Conservation (phyloP, 2,113 vertebrate species). For the Coracopsis vasa region DNA sequence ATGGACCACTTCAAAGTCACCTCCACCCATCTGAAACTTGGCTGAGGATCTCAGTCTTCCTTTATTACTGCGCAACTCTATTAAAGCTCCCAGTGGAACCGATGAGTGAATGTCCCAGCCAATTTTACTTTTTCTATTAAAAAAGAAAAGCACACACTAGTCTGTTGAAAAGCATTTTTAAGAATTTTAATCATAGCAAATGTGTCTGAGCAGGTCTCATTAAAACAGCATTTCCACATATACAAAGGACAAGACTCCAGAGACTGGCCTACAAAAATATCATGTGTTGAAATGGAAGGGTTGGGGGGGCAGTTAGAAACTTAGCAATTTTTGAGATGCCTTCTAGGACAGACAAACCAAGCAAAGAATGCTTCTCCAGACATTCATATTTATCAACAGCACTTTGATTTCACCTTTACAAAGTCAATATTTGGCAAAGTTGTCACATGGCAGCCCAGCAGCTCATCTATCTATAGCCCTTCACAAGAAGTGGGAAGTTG, state of each 20-base stretch:
- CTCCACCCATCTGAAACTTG: constrained; percentile 29
- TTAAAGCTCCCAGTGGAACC: constrained; percentile 49
- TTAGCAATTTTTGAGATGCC: constrained; percentile 26
- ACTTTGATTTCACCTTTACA: constrained; percentile 61
- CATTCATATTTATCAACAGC: constrained; percentile 66
- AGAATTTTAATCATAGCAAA: constrained; percentile 75
- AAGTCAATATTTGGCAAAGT: constrained; percentile 69
- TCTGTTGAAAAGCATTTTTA: constrained; percentile 64
- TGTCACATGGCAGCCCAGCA: constrained; percentile 27
- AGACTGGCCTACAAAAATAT: constrained; percentile 64
- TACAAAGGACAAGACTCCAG: constrained; percentile 66
- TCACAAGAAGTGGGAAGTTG: neutral
- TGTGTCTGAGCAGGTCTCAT: constrained; percentile 66
- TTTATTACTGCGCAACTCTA: constrained; percentile 19
- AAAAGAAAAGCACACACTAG: neutral
- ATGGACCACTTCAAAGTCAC: constrained; percentile 54
- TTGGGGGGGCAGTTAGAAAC: neutral
- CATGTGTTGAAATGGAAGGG: constrained; percentile 34
- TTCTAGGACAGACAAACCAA: constrained; percentile 57
- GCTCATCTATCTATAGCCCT: constrained; percentile 25
- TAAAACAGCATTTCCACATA: constrained; percentile 61
- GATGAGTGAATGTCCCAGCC: neutral
- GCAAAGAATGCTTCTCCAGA: constrained; percentile 61
- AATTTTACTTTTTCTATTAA: neutral
- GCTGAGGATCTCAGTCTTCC: neutral